phyloP scores from a whole-genome alignment of 2,888 invertebrate genomes.

The Cerastis rubricosa region DNA sequence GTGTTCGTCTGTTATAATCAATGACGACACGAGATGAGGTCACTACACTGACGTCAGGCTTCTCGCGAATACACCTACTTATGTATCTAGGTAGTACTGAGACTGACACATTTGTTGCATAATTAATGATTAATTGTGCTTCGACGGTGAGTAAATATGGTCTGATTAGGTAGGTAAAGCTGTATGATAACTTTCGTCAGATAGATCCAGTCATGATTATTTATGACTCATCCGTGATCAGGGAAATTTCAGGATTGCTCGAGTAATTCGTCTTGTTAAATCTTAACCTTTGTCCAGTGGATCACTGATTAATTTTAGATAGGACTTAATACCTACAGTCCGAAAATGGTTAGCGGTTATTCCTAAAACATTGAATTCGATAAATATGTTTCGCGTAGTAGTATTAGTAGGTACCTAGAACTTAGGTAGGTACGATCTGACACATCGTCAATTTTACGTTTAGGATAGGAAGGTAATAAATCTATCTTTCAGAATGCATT shows the following conservation, averaged over 20 bases:
- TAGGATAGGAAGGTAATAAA: conserved; percentile 10
- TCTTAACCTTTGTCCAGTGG: background rate
- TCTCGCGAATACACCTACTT: conserved; percentile 19
- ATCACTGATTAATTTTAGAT: background rate
- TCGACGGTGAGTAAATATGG: conserved; percentile 20
- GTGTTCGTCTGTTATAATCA: conserved; percentile 8
- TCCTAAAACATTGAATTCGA: background rate
- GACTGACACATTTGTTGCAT: conserved; percentile 34
- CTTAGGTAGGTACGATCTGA: background rate
- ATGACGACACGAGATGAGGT: conserved; percentile 47
- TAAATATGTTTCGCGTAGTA: background rate
- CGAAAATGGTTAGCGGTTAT: background rate
- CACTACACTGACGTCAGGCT: conserved; percentile 41
- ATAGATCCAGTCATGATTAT: background rate
- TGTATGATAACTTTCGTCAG: background rate
- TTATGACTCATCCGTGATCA: conserved; percentile 3
- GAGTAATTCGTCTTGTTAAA: conserved; percentile 1
- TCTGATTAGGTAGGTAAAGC: background rate
- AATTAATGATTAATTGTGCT: conserved; percentile 15
- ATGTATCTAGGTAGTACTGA: conserved; percentile 9
- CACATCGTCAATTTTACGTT: conserved; percentile 3
- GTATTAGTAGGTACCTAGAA: background rate
- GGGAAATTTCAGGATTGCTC: conserved; percentile 4
- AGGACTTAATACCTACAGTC: background rate
- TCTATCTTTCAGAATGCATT: conserved; percentile 7